A percentile compares a stretch with the other conserved stretches of the same genome.
Evolutionary conservation across 2,888 invertebrate genomes (phyloP).

Genomic region (Apamea monoglypha): DNA sequence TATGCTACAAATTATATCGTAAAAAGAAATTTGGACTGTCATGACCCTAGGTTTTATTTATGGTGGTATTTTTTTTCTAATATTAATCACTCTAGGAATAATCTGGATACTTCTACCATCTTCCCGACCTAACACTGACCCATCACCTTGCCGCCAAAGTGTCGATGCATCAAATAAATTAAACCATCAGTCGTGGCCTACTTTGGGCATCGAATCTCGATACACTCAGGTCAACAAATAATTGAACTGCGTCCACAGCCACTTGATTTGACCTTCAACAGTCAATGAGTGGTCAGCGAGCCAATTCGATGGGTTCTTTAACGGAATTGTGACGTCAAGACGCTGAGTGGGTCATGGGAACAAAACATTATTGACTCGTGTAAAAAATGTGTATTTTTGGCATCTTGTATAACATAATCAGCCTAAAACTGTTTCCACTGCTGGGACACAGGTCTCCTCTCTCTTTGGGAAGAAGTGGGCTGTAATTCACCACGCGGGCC

Average conservation of each 20-base stretch:
- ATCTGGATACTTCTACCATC: neutral
- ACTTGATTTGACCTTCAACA: conserved; percentile 78
- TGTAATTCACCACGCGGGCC: neutral
- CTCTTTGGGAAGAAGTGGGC: too few relatives aligned
- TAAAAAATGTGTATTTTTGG: conserved; percentile 13
- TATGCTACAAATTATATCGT: too few relatives aligned
- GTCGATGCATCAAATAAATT: conserved; percentile 70
- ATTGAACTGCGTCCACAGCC: conserved; percentile 78
- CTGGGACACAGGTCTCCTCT: too few relatives aligned
- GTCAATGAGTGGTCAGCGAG: conserved; percentile 70
- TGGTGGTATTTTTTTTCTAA: neutral
- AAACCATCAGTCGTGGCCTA: conserved; percentile 72
- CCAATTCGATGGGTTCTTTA: conserved; percentile 65
- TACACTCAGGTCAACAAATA: conserved; percentile 82
- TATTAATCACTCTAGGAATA: neutral
- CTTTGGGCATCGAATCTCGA: conserved; percentile 80
- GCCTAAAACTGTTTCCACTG: too few relatives aligned
- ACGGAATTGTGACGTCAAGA: conserved; percentile 64
- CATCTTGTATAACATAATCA: neutral
- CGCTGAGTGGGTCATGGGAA: conserved; percentile 40
- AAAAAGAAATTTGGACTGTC: too few relatives aligned
- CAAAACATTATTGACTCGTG: conserved; percentile 11
- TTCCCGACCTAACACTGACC: conserved; percentile 68
- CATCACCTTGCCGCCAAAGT: conserved; percentile 55
- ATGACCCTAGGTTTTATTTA: too few relatives aligned